phyloP scores from a whole-genome alignment of 2,888 invertebrate genomes.

The Drosophila subsilvestris region DNA sequence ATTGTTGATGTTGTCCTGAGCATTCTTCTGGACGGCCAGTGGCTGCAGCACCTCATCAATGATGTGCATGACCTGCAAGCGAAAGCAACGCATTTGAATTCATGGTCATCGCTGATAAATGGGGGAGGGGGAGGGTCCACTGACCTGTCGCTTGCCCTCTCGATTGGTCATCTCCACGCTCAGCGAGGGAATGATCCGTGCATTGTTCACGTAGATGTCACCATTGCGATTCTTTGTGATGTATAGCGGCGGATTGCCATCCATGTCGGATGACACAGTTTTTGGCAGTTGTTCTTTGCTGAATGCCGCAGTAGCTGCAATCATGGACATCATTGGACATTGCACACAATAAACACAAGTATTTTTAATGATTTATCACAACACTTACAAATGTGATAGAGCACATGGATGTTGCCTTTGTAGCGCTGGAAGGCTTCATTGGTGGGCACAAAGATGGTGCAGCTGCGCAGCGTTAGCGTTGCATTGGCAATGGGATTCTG shows the following conservation, averaged over 20 bases:
- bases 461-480: constrained; percentile 89
- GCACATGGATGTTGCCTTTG: constrained; percentile 86
- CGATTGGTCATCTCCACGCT: constrained; percentile 88
- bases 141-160: constrained; percentile 87
- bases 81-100: background rate
- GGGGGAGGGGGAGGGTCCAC: constrained; percentile 47
- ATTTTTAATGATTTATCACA: background rate
- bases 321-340: too few species aligned
- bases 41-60: constrained; percentile 95
- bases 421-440: constrained; percentile 93
- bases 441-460: constrained; percentile 95
- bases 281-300: constrained; percentile 86
- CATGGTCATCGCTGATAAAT: background rate
- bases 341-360: background rate
- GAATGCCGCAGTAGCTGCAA: constrained; percentile 89
- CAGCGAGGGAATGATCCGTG: constrained; percentile 89
- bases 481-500: constrained; percentile 89
- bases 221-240: constrained; percentile 89
- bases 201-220: constrained; percentile 94
- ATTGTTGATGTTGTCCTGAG: constrained; percentile 88
- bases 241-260: constrained; percentile 94
- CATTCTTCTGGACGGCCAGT: constrained; percentile 87
- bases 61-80: constrained; percentile 90
- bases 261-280: constrained; percentile 90
- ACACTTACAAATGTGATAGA: constrained; percentile 93